Conservation (phyloP, 2,888 invertebrate genomes). For the Romanomermis culicivorax region DNA sequence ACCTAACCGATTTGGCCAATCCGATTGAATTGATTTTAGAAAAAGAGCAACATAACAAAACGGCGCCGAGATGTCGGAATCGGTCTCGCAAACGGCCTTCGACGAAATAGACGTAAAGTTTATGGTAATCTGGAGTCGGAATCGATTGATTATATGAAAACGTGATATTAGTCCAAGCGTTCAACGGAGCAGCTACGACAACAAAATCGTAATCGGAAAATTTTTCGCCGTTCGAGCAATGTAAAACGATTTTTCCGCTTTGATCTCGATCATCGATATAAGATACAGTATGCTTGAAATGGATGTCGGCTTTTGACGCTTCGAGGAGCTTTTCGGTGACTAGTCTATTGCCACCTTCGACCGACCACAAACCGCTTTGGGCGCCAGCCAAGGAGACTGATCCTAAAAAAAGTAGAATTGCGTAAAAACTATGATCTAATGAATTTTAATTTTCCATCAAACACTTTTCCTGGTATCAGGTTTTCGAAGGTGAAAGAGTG, state of each 20-base stretch:
- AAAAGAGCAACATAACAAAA: background rate
- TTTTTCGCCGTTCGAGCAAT: background rate
- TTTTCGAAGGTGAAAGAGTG: too few relatives aligned
- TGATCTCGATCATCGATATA: background rate
- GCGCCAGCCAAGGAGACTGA: slow-evolving; percentile 38
- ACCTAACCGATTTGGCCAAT: background rate
- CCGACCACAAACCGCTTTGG: slow-evolving; percentile 37
- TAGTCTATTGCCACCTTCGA: slow-evolving; percentile 40
- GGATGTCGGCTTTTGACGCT: slow-evolving; percentile 31
- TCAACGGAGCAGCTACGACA: slow-evolving; percentile 39
- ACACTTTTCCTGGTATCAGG: too few relatives aligned
- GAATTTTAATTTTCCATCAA: background rate
- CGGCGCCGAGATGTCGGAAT: background rate
- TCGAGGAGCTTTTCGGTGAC: slow-evolving; percentile 32
- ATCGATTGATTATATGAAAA: background rate
- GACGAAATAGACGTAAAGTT: slow-evolving; percentile 38
- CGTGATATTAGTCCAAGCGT: slow-evolving; percentile 15
- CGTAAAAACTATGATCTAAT: slow-evolving; percentile 4
- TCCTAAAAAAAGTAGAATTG: slow-evolving; percentile 28
- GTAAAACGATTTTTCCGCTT: slow-evolving; percentile 1
- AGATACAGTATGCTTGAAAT: slow-evolving; percentile 14
- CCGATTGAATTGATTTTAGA: background rate
- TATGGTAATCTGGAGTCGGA: slow-evolving; percentile 31
- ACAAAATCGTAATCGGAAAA: slow-evolving; percentile 36
- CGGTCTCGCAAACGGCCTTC: slow-evolving; percentile 34